A percentile compares a stretch with the other conserved stretches of the same genome.
Evolutionary conservation across 2,113 vertebrate species (phyloP).

Genomic region (Haliaeetus leucogaster): DNA sequence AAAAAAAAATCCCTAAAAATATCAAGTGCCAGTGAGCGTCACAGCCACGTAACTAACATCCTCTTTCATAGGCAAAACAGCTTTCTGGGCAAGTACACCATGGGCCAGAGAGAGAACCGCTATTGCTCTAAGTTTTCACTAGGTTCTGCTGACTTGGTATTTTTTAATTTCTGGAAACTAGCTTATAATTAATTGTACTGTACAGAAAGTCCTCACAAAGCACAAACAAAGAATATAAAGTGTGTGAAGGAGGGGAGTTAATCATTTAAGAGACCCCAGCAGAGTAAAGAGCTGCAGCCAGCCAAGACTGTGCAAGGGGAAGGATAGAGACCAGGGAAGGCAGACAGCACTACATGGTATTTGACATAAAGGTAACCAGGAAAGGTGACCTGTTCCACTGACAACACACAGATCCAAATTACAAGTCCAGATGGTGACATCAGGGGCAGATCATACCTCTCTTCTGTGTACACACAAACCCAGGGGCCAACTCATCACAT

Average conservation of each 20-base stretch:
- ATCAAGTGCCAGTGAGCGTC: background rate
- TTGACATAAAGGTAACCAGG: background rate
- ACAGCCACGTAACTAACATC: background rate
- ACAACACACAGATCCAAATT: slow-evolving; percentile 39
- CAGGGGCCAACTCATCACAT: background rate
- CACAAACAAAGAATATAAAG: background rate
- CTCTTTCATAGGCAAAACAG: background rate
- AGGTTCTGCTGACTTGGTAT: background rate
- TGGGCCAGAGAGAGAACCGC: background rate
- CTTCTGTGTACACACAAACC: background rate
- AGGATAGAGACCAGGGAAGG: background rate
- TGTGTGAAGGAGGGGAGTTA: background rate
- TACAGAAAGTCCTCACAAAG: slow-evolving; percentile 18
- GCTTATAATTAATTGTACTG: slow-evolving; percentile 45
- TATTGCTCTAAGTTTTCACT: background rate
- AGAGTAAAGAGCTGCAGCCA: background rate
- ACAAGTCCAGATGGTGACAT: slow-evolving; percentile 45
- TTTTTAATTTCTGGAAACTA: background rate
- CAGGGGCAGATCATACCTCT: background rate
- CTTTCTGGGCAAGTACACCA: background rate
- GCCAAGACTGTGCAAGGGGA: background rate
- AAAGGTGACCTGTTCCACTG: background rate
- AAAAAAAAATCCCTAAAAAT: slow-evolving; percentile 39
- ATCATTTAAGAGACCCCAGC: slow-evolving; percentile 24
- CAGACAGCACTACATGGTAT: background rate